These are phyloP conservation scores for Cephalotes varians DNA, from an alignment of 2,888 invertebrate species.

Conservation along the genomic window DNA sequence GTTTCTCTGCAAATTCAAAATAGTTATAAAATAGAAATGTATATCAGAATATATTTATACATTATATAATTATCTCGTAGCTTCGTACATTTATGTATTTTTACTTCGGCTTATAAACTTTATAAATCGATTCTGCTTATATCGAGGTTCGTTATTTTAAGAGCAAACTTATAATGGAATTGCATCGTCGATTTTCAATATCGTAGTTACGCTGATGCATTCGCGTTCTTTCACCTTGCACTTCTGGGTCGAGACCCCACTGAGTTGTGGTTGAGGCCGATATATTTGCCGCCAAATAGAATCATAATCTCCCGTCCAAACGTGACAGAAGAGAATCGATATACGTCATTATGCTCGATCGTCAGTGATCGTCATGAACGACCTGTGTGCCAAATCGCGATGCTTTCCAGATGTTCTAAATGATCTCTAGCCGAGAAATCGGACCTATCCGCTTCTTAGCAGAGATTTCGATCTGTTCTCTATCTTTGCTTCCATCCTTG, in stretches of 20 bases:
- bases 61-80: not conserved
- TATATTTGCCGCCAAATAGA: not conserved
- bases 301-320: slow-evolving; percentile 4
- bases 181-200: not conserved
- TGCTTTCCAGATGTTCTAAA: slow-evolving; percentile 39
- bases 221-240: slow-evolving; percentile 28
- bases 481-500: slow-evolving; percentile 38
- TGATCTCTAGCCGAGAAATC: slow-evolving; percentile 46
- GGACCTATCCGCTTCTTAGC: slow-evolving; percentile 21
- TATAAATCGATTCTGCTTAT: not conserved
- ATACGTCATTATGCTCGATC: not conserved
- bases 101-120: not conserved
- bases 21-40: not conserved
- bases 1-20: not conserved
- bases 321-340: slow-evolving; percentile 29
- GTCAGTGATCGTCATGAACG: slow-evolving; percentile 9
- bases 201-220: slow-evolving; percentile 37
- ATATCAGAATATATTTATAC: not conserved
- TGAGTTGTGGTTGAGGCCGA: not conserved
- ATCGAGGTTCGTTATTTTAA: no score
- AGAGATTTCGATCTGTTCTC: slow-evolving; percentile 33
- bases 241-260: slow-evolving; percentile 8
- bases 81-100: not conserved
- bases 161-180: not conserved
- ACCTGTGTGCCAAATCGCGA: slow-evolving; percentile 40